Conservation (phyloP, 1,140 invertebrate species). For the Laupala kohalensis region DNA sequence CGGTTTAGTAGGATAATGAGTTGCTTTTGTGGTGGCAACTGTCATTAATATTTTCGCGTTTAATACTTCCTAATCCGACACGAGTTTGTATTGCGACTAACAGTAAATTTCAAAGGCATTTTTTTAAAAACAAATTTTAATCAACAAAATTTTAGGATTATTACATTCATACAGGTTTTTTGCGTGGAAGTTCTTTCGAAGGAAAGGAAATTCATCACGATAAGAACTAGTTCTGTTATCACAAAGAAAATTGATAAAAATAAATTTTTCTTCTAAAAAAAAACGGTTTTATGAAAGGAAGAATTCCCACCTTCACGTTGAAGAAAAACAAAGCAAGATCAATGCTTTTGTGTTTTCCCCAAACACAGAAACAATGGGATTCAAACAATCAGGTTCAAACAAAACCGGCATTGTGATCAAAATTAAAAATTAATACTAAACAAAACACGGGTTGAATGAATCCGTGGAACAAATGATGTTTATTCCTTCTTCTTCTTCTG, state of each 20-base stretch:
- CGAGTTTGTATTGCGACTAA: no score
- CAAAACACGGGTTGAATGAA: not conserved
- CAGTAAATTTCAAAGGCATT: no score
- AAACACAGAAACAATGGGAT: not conserved
- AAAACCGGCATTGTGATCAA: not conserved
- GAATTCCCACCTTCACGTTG: not conserved
- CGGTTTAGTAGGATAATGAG: no score
- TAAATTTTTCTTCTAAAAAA: not conserved
- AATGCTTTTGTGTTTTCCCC: not conserved
- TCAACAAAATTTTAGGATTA: no score
- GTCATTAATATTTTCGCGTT: no score
- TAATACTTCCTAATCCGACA: no score
- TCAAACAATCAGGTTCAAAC: not conserved
- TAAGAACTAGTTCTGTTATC: no score
- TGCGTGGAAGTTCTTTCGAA: no score
- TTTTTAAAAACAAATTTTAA: no score
- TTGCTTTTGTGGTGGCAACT: no score
- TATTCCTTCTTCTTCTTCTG: not conserved
- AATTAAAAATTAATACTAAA: not conserved
- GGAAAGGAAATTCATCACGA: no score
- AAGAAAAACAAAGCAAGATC: not conserved
- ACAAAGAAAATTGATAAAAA: not conserved
- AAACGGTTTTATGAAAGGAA: not conserved
- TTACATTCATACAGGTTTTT: no score
- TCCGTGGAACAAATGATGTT: not conserved